Evolutionary conservation across 2,113 vertebrate genomes (phyloP).

Genomic region (Eptatretus burgeri): DNA sequence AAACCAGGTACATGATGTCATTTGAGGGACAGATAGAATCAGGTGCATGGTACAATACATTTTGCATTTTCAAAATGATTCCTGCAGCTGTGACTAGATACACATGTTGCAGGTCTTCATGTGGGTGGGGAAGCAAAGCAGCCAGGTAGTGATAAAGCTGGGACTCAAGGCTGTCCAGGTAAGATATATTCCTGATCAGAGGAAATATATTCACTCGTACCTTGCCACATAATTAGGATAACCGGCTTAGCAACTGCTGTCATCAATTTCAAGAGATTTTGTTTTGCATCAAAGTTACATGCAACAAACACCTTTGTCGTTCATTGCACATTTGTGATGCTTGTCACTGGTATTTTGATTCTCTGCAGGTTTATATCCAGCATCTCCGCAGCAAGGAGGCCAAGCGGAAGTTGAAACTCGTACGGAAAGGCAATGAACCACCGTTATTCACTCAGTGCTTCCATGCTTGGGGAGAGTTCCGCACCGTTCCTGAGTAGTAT

Average conservation of each 20-base stretch:
- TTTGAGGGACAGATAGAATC: no score
- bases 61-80: no score
- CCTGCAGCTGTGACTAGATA: no score
- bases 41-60: no score
- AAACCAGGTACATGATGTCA: neutral
- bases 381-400: slow-evolving; percentile 5
- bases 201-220: neutral
- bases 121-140: slow-evolving; percentile 5
- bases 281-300: neutral
- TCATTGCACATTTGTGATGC: neutral
- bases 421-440: neutral
- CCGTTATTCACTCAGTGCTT: slow-evolving; percentile 5
- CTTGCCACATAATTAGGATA: no score
- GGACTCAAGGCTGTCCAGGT: slow-evolving; percentile 5
- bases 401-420: neutral
- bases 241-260: neutral
- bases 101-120: neutral
- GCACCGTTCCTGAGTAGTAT: neutral
- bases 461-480: slow-evolving; percentile 4
- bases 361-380: slow-evolving; percentile 1
- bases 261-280: neutral
- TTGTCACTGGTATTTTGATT: neutral
- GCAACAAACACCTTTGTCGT: neutral
- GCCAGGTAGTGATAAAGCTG: slow-evolving; percentile 1
- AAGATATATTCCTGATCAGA: neutral